Evolutionary conservation across 1,140 invertebrate species (phyloP), one percentile per base, ranked within the genome.

Genomic region (Bemisia tabaci): DNA sequence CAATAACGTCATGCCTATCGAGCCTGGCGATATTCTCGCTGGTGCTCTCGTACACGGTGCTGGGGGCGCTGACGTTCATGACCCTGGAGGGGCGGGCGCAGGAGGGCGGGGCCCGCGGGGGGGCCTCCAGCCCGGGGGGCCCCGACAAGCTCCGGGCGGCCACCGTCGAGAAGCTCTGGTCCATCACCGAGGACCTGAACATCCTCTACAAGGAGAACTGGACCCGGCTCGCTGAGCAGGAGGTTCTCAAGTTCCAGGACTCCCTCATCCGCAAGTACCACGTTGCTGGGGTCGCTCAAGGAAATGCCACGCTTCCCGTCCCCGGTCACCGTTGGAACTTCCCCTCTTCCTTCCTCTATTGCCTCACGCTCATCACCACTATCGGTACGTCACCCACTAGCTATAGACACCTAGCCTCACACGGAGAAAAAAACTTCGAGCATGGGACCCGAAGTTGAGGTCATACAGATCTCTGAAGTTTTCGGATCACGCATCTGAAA

Each of bases 341-440:
- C 76, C 88, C 92, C 62, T 89, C 90, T 39, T 91, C 92, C 70
- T 92, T 96, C 77, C 84, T 97, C 21, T 98, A 98, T 78, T 95
- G 93, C 22, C 81, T 97, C 61, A 97, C 95, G 26, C 85, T 97
- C 61, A 95, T 97, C 70, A 97, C 94, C 2, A 97, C 94, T 63
- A 96, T 97, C 72, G 94, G 94, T 96, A 79, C 87, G 86, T 82
- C n/a, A n/a, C n/a, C n/a, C n/a, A n/a, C n/a, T n/a, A n/a, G n/a
- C n/a, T n/a, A n/a, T n/a, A n/a, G n/a, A n/a, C n/a, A n/a, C n/a
- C n/a, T n/a, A n/a, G n/a, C n/a, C n/a, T n/a, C n/a, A n/a, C n/a
- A n/a, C n/a, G n/a, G n/a, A n/a, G n/a, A n/a, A n/a, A n/a, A n/a
- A n/a, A n/a, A n/a, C n/a, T n/a, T n/a, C n/a, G n/a, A n/a, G n/a